Conservation (phyloP, 2,113 vertebrate species). For the Morone chrysops region DNA sequence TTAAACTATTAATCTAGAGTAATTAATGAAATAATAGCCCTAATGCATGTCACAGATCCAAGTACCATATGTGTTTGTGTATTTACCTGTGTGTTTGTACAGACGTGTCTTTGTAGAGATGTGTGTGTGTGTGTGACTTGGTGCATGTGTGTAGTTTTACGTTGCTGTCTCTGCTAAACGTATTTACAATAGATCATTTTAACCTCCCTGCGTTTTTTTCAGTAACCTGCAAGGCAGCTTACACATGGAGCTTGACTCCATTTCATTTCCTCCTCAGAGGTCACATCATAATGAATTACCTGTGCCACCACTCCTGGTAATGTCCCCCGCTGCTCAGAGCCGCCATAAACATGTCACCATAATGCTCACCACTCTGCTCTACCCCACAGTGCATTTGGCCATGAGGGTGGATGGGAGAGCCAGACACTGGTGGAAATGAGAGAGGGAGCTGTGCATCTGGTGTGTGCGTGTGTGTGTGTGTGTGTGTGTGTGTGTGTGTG, state of each 20-base stretch:
- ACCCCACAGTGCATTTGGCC: conserved; percentile 89
- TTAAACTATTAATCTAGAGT: not conserved
- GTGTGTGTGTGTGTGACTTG: conserved; percentile 2
- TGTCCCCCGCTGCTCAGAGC: conserved; percentile 82
- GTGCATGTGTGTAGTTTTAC: conserved; percentile 17
- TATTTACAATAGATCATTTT: conserved; percentile 55
- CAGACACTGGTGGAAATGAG: conserved; percentile 90
- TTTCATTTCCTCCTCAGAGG: conserved; percentile 82
- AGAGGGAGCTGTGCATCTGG: conserved; percentile 86
- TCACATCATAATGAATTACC: conserved; percentile 83
- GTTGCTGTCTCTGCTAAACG: conserved; percentile 27
- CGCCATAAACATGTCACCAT: conserved; percentile 98
- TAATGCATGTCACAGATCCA: not conserved
- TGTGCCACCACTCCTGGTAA: conserved; percentile 84
- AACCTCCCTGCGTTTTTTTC: conserved; percentile 45
- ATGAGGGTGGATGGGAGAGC: conserved; percentile 89
- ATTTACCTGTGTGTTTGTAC: conserved; percentile 11
- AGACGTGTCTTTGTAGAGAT: conserved; percentile 8
- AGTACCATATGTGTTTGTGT: not conserved
- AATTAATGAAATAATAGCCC: not conserved
- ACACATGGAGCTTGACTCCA: conserved; percentile 73
- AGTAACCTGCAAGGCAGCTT: conserved; percentile 62
- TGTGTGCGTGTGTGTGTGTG: conserved; percentile 58
- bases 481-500: conserved; percentile 47
- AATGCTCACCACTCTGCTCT: conserved; percentile 94